These are phyloP conservation scores for Drosophila subquinaria DNA, from an alignment of 2,888 invertebrate species.

Conservation along the genomic window DNA sequence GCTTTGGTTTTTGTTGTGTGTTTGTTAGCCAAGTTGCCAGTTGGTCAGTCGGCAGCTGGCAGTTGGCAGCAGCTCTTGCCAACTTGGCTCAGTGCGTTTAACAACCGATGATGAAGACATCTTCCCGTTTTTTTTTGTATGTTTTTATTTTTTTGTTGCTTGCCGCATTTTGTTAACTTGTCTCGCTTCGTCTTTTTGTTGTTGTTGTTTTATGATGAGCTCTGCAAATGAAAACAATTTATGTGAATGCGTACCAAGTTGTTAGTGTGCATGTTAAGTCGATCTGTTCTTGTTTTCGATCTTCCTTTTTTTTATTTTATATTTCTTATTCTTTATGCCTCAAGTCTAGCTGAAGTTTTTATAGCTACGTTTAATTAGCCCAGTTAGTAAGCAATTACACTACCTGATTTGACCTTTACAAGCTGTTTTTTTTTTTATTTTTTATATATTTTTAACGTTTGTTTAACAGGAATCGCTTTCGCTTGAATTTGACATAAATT, in stretches of 20 bases:
- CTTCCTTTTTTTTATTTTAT: neutral
- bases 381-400: constrained; percentile 6
- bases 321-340: neutral
- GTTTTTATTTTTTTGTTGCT: neutral
- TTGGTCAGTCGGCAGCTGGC: constrained; percentile 37
- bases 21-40: constrained; percentile 21
- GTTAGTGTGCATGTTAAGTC: constrained; percentile 29
- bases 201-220: constrained; percentile 44
- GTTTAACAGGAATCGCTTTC: too few relatives aligned
- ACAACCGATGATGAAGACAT: constrained; percentile 77
- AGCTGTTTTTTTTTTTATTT: neutral
- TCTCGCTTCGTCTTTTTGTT: neutral
- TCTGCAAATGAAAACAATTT: constrained; percentile 65
- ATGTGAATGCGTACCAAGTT: constrained; percentile 59
- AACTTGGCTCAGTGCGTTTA: constrained; percentile 72
- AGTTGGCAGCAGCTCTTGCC: constrained; percentile 61
- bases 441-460: too few relatives aligned
- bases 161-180: constrained; percentile 13
- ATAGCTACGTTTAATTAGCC: neutral
- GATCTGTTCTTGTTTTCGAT: neutral
- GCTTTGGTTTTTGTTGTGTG: constrained; percentile 23
- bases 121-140: constrained; percentile 60
- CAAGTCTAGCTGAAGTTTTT: constrained; percentile 1
- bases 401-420: neutral
- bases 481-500: too few relatives aligned